phyloP scores from a whole-genome alignment of 2,113 vertebrate genomes.

The Trachemys scripta region DNA sequence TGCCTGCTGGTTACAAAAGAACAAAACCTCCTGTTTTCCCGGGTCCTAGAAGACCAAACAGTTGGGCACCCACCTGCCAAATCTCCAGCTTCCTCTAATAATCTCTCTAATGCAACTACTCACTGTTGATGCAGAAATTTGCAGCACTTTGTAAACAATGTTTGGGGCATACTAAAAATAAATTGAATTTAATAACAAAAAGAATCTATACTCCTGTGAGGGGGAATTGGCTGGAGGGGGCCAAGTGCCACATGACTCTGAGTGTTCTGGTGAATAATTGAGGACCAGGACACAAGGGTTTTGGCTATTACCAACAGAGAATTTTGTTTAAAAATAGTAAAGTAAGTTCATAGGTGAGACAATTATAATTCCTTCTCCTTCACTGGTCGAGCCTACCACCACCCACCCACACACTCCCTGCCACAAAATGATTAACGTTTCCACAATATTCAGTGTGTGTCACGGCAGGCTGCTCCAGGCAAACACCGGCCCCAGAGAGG shows the following conservation, averaged over 20 bases:
- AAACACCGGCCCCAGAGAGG: not conserved
- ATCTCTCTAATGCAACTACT: not conserved
- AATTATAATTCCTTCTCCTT: not conserved
- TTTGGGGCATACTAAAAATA: not conserved
- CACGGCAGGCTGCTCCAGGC: not conserved
- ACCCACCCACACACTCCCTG: not conserved
- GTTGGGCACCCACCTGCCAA: accelerated
- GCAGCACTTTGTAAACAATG: not conserved
- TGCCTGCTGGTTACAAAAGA: not conserved
- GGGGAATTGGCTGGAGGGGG: too few relatives aligned
- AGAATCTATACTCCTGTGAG: not conserved
- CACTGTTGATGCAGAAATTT: not conserved
- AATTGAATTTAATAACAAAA: not conserved
- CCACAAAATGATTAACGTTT: not conserved
- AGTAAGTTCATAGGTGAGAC: not conserved
- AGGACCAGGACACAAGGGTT: not conserved
- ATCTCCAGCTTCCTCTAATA: accelerated
- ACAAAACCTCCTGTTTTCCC: not conserved
- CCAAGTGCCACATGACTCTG: not conserved
- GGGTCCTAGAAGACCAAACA: not conserved
- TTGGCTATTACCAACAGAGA: not conserved
- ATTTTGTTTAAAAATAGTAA: not conserved
- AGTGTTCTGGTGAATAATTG: not conserved
- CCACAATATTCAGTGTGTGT: not conserved
- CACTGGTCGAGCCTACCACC: not conserved